A percentile compares a stretch with the other conserved stretches of the same genome.
phyloP scores from a whole-genome alignment of 2,797 vertebrate genomes.

The Triplophysa bombifrons region DNA sequence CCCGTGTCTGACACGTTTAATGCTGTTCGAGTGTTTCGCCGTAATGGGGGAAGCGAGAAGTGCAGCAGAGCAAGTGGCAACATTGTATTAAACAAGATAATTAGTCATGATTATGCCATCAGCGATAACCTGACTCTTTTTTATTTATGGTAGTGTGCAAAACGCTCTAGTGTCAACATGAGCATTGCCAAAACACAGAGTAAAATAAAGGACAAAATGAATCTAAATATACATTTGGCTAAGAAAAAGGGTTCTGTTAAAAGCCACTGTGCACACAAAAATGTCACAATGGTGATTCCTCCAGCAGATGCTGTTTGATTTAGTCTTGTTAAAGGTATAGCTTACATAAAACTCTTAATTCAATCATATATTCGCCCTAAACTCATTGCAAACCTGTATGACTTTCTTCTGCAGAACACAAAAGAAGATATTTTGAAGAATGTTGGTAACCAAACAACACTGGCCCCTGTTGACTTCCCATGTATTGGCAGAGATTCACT shows the following conservation, averaged over 20 bases:
- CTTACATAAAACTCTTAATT: no score
- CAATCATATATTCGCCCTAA: no score
- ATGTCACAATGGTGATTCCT: not conserved
- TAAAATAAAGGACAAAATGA: not conserved
- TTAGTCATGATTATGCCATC: conserved; percentile 50
- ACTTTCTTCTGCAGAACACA: no score
- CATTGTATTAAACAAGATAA: conserved; percentile 50
- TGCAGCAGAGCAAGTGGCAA: conserved; percentile 32
- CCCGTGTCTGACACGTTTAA: conserved; percentile 49
- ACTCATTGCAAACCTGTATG: no score
- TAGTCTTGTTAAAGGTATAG: no score
- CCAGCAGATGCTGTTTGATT: not conserved
- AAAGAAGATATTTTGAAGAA: conserved; percentile 5
- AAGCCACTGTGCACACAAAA: no score
- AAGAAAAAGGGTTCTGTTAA: no score
- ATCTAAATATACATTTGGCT: conserved; percentile 1
- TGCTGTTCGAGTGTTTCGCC: conserved; percentile 42
- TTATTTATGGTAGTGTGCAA: conserved; percentile 46
- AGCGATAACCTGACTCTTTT: conserved; percentile 50
- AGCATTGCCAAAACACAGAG: conserved; percentile 10
- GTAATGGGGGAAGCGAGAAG: conserved; percentile 46
- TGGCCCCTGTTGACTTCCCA: no score
- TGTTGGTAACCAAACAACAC: no score
- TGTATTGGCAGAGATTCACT: no score
- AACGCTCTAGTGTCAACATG: conserved; percentile 21